phyloP scores from a whole-genome alignment of 2,113 vertebrate genomes.

The Oostethus manadensis region DNA sequence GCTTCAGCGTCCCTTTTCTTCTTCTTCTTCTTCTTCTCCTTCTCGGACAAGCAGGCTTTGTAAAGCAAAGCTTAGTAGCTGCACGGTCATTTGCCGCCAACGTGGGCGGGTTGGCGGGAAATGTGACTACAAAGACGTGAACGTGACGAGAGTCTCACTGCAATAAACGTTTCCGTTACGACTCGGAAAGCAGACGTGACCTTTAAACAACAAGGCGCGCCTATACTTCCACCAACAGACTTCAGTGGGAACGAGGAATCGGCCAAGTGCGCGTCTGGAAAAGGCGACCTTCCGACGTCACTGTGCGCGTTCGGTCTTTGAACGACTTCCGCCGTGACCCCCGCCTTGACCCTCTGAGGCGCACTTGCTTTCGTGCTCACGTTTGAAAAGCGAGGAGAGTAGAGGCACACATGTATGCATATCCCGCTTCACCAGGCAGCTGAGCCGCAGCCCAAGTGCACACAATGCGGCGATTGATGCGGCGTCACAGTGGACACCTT shows the following conservation, averaged over 20 bases:
- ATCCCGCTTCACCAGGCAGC: conserved; percentile 30
- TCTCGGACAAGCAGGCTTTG: too few species aligned
- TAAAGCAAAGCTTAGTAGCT: too few species aligned
- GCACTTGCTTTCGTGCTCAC: conserved; percentile 25
- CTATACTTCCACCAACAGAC: not conserved
- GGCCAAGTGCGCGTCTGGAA: too few species aligned
- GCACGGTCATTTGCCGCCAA: too few species aligned
- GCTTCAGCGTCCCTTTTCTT: too few species aligned
- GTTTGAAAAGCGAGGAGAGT: conserved; percentile 19
- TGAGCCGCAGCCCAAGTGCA: conserved; percentile 29
- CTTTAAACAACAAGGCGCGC: not conserved
- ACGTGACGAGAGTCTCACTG: too few species aligned
- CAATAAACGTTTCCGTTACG: too few species aligned
- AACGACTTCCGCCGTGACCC: conserved; percentile 5
- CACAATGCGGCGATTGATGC: conserved; percentile 59
- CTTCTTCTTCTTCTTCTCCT: too few species aligned
- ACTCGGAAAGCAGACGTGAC: too few species aligned
- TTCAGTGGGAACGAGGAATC: not conserved
- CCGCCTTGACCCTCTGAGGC: too few species aligned
- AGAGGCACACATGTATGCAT: conserved; percentile 29
- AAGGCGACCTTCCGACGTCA: conserved; percentile 8
- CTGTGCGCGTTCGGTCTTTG: conserved; percentile 11
- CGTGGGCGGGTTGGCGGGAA: too few species aligned
- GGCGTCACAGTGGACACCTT: conserved; percentile 59
- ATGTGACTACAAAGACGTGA: too few species aligned